These are phyloP conservation scores for Struthidea cinerea DNA, from an alignment of 2,113 vertebrate species.

Conservation along the genomic window DNA sequence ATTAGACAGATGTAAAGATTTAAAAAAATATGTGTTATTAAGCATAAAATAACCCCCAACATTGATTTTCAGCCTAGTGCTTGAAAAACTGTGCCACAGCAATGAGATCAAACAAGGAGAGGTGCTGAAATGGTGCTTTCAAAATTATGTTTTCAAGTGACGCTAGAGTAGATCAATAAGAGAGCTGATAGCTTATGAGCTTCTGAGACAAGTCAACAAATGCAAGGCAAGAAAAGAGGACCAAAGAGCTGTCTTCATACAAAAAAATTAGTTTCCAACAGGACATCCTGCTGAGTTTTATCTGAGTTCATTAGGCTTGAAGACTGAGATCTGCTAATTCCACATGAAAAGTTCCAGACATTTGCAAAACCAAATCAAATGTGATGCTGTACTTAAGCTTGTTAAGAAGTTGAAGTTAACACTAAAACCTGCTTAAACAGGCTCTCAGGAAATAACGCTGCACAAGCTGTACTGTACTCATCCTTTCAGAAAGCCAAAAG, in stretches of 20 bases:
- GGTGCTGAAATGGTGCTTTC: slow-evolving; percentile 13
- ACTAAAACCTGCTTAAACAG: slow-evolving; percentile 30
- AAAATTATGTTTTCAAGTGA: slow-evolving; percentile 43
- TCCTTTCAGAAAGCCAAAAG: neutral
- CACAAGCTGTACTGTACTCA: neutral
- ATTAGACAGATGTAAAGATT: slow-evolving; percentile 13
- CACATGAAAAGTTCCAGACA: slow-evolving; percentile 42
- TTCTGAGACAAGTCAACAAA: slow-evolving; percentile 54
- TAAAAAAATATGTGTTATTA: neutral
- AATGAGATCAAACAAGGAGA: neutral
- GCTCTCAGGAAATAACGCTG: neutral
- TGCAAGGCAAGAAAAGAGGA: neutral
- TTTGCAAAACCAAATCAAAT: neutral
- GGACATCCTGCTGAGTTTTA: slow-evolving; percentile 42
- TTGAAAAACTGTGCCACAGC: slow-evolving; percentile 24
- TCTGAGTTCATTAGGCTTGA: slow-evolving; percentile 40
- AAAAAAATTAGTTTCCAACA: slow-evolving; percentile 38
- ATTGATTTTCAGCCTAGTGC: neutral
- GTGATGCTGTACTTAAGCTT: neutral
- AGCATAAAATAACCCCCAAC: neutral
- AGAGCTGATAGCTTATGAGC: slow-evolving; percentile 1
- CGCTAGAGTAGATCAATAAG: slow-evolving; percentile 31
- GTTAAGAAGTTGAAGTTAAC: slow-evolving; percentile 18
- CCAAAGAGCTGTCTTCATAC: slow-evolving; percentile 4
- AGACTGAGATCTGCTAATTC: slow-evolving; percentile 50